Conservation (phyloP, 2,113 vertebrate species). For the Sarotherodon lohbergeri region DNA sequence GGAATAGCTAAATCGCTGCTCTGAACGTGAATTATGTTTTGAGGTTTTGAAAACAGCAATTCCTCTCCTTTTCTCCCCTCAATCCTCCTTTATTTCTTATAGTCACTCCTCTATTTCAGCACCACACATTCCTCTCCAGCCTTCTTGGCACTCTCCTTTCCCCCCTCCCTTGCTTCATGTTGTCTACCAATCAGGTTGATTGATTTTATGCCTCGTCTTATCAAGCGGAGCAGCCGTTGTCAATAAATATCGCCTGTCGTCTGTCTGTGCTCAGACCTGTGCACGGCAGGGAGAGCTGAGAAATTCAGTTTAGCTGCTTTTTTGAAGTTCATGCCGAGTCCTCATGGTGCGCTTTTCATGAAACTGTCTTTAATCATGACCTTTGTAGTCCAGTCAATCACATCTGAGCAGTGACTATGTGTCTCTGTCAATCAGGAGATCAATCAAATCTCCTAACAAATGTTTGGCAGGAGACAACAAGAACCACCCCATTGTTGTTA, state of each 20-base stretch:
- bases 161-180: not conserved
- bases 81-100: not conserved
- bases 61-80: not conserved
- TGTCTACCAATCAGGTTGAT: constrained; percentile 50
- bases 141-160: not conserved
- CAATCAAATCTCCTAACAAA: not conserved
- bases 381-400: not conserved
- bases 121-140: not conserved
- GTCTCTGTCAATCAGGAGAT: not conserved
- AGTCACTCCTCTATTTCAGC: not conserved
- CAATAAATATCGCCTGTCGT: constrained; percentile 37
- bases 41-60: not conserved
- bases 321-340: not conserved
- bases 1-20: constrained; percentile 1
- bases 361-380: not conserved
- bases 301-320: not conserved
- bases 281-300: not conserved
- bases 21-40: not conserved
- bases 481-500: not conserved
- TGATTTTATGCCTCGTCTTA: constrained; percentile 64
- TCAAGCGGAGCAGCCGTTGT: constrained; percentile 54
- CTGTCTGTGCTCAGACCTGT: not conserved
- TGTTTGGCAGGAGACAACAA: not conserved
- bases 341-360: not conserved
- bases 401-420: not conserved